Evolutionary conservation across 2,888 invertebrate genomes (phyloP), one percentile per base, ranked within the genome.

Genomic region (Maniola hyperantus): DNA sequence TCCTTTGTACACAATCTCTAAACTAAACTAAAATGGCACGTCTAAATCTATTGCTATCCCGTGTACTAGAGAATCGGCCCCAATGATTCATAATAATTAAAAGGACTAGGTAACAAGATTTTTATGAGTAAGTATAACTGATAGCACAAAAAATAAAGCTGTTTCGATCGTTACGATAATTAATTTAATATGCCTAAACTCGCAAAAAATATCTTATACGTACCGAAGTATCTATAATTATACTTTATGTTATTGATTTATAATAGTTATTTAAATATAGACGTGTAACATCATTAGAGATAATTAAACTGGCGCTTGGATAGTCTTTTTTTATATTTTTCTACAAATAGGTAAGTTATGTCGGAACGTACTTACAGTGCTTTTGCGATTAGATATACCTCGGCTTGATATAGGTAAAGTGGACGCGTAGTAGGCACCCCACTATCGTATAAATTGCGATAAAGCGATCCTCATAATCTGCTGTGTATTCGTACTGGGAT

Each of bases 341-440:
- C 11, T 5, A 5, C 6, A 39, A n/a, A n/a, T 6, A 46, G 6
- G 26, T 26, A 13, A 44, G 8, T 13, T 59, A 33, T 59, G 33
- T 46, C 46, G 34, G 39, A 13, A 51, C 13, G 64, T 67, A 55
- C 36, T 61, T 66, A 50, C 64, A 64, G 42, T 57, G 67, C 46
- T 58, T 42, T 67, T 66, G 66, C 58, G 71, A 74, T 74, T 72
- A 73, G 74, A 74, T 73, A n/a, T n/a, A n/a, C n/a, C n/a, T n/a
- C n/a, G n/a, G n/a, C n/a, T n/a, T n/a, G n/a, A n/a, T n/a, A 72
- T 69, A 46, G 20, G 42, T 57, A 72, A 66, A 62, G 55, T 62
- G 64, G 60, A 60, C 64, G 66, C 66, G 66, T 58, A 71, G 67
- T 71, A 71, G 50, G 50, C 54, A 60, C 50, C 36, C 20, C 42